Percentiles rank a stretch among this genome's conserved stretches.
These are phyloP conservation scores for Anarhynchus alexandrinus DNA, from an alignment of 2,113 vertebrate species.

Conservation along the genomic window DNA sequence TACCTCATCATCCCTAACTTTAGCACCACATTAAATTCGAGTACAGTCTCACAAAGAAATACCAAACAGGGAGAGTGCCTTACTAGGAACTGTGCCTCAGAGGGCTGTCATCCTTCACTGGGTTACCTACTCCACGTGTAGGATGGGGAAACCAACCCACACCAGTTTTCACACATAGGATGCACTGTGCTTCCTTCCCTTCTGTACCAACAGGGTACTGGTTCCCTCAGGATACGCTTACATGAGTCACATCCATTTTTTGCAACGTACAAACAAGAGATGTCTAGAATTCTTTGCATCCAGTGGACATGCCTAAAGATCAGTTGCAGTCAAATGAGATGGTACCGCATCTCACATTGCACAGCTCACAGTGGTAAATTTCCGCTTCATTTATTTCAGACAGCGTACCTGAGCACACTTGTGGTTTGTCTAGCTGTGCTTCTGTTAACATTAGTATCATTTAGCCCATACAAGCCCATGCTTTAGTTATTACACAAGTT, in stretches of 20 bases:
- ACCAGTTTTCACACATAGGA: not conserved
- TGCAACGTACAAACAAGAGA: not conserved
- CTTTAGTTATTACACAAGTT: not conserved
- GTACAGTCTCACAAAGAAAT: not conserved
- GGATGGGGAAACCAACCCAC: not conserved
- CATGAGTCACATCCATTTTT: not conserved
- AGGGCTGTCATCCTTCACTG: not conserved
- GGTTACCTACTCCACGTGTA: not conserved
- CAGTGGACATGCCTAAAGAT: not conserved
- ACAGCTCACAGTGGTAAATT: not conserved
- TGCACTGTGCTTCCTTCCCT: not conserved
- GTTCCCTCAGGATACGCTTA: not conserved
- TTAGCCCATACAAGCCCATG: not conserved
- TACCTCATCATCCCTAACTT: not conserved
- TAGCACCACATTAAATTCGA: not conserved
- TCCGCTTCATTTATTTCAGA: not conserved
- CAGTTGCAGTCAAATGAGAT: not conserved
- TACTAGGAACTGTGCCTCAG: not conserved
- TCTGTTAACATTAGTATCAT: not conserved
- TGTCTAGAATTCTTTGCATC: not conserved
- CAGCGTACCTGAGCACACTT: not conserved
- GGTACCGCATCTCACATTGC: accelerated
- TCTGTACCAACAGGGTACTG: not conserved
- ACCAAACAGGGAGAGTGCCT: not conserved
- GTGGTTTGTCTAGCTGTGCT: not conserved